These are phyloP conservation scores for Ptychodera flava DNA, from an alignment of 35 echinoderm and acorn worm genomes.

Conservation along the genomic window DNA sequence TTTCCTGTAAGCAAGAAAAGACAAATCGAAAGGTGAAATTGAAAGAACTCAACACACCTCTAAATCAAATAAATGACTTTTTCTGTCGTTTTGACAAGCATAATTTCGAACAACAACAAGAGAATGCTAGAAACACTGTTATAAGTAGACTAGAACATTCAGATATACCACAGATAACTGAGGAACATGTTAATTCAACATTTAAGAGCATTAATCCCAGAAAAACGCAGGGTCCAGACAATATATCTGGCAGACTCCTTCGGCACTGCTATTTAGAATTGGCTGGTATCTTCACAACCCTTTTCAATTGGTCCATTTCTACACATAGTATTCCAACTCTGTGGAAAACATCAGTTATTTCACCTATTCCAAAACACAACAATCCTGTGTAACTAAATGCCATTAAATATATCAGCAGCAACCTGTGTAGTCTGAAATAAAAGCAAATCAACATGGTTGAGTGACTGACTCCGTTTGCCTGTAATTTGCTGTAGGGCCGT, in stretches of 20 bases:
- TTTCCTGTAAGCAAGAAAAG: too few relatives aligned
- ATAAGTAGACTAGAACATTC: background rate
- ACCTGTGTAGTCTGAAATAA: too few relatives aligned
- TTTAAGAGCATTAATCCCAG: slow-evolving; percentile 6
- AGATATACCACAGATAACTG: background rate
- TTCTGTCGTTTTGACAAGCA: slow-evolving; percentile 15
- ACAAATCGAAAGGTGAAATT: too few relatives aligned
- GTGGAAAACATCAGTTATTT: slow-evolving; percentile 31
- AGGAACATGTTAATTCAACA: background rate
- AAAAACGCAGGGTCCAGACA: slow-evolving; percentile 5
- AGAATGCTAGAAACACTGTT: background rate
- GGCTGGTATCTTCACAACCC: too few relatives aligned
- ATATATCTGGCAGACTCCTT: slow-evolving; percentile 11
- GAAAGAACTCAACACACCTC: too few relatives aligned
- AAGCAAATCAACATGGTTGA: too few relatives aligned
- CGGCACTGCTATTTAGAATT: background rate
- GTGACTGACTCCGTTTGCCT: too few relatives aligned
- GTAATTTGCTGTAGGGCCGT: too few relatives aligned
- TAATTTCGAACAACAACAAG: background rate
- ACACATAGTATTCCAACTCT: background rate
- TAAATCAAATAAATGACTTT: slow-evolving; percentile 22
- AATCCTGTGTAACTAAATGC: slow-evolving; percentile 22
- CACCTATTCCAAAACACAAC: slow-evolving; percentile 16
- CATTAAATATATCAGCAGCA: too few relatives aligned
- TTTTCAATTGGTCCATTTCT: slow-evolving; percentile 1